Evolutionary conservation across 2,888 invertebrate genomes (phyloP), one percentile per base, ranked within the genome.

Genomic region (Drosophila demipolita): DNA sequence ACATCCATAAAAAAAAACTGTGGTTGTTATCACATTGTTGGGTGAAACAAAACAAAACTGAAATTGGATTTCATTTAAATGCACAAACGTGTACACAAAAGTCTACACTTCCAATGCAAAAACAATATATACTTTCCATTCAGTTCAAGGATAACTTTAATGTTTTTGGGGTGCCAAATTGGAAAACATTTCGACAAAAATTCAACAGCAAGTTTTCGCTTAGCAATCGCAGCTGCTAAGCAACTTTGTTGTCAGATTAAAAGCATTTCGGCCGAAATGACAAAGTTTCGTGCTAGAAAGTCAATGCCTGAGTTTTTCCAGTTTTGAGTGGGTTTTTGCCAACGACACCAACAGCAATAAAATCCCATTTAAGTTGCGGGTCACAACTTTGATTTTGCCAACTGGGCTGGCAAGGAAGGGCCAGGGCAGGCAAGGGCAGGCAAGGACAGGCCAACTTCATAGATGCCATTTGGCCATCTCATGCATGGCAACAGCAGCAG

Each of bases 191-290:
- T 79, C 68, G 61, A 67, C 69, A 66, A 69, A 45, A 73, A 82
- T 71, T 60, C 49, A 73, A 70, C 70, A 70, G 50, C 45, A 49
- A 67, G 53, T 60, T 62, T 15, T 29, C 59, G 65, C 66, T 61
- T 58, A 61, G 79, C 74, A 72, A 62, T 74, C 38, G 40, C 62
- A 67, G 67, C 23, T 58, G 63, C 59, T 40, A 33, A 49, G 59
- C 67, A 81, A 86, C 82, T 84, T 89, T 84, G 78, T 84, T 84
- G 82, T 74, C 76, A 73, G 87, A 84, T 84, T 89, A 84, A 84
- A 89, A 84, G 73, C 89, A 81, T 81, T 84, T 86, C 66, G 42
- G 45, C 38, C 73, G 52, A 69, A 78, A 79, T 67, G 76, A 64
- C 57, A 83, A 86, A 84, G 61, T 89, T 84, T 69, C 52, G 40